Evolutionary conservation across 2,888 invertebrate genomes (phyloP).

Genomic region (Synergus laeviventris): DNA sequence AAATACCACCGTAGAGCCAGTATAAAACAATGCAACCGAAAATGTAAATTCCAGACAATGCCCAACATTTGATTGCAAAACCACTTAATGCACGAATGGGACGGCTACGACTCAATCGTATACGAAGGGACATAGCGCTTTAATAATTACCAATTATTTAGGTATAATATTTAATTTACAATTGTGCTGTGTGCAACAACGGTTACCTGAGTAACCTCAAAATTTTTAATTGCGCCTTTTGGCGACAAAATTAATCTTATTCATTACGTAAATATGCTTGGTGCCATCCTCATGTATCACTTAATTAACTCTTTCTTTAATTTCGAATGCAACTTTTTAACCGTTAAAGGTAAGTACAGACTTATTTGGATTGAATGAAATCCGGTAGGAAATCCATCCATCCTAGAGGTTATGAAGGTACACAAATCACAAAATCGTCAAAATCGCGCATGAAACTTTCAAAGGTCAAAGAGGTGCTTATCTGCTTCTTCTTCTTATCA

Average conservation of each 20-base stretch:
- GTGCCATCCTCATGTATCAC: not conserved
- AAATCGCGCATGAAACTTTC: too few species aligned
- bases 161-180: not conserved
- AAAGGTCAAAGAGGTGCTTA: too few species aligned
- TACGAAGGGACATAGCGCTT: constrained; percentile 65
- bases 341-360: not conserved
- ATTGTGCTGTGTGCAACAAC: not conserved
- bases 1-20: constrained; percentile 88
- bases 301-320: not conserved
- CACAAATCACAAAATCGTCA: too few species aligned
- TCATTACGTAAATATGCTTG: not conserved
- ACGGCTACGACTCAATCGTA: constrained; percentile 69
- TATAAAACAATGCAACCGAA: constrained; percentile 87
- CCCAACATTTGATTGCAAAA: constrained; percentile 86
- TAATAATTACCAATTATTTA: not conserved
- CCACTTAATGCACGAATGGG: constrained; percentile 76
- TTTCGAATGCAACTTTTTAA: not conserved
- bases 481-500: too few species aligned
- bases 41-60: constrained; percentile 84
- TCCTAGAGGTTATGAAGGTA: not conserved
- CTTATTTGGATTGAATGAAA: not conserved
- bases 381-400: not conserved
- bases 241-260: not conserved
- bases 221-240: not conserved
- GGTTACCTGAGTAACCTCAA: constrained; percentile 2